phyloP scores from a whole-genome alignment of 2,797 vertebrate genomes.

The Etheostoma perlongum region DNA sequence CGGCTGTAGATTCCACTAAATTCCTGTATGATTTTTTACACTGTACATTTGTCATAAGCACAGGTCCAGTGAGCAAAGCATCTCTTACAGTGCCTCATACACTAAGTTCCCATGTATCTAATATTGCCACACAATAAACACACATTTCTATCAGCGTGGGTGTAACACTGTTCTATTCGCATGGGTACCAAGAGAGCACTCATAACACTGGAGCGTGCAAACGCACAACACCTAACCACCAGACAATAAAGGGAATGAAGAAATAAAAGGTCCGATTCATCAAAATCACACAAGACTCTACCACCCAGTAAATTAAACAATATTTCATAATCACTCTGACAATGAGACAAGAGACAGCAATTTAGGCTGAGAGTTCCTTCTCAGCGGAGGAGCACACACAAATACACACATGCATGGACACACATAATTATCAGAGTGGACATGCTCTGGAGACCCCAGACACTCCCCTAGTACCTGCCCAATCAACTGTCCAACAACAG shows the following conservation, averaged over 20 bases:
- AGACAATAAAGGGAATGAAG: conserved; percentile 88
- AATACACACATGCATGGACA: conserved; percentile 65
- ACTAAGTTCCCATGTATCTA: background rate
- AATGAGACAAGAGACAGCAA: conserved; percentile 89
- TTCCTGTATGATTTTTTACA: background rate
- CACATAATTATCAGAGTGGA: conserved; percentile 92
- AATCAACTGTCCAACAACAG: conserved; percentile 89
- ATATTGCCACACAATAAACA: conserved; percentile 36
- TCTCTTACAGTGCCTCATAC: background rate
- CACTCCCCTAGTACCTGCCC: conserved; percentile 85
- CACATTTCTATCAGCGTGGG: conserved; percentile 27
- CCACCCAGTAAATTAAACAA: conserved; percentile 91
- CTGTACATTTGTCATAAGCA: background rate
- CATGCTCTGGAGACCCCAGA: conserved; percentile 86
- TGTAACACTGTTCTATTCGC: conserved; percentile 47
- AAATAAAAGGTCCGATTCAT: conserved; percentile 91
- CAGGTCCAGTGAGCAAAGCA: conserved; percentile 3
- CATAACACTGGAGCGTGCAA: conserved; percentile 57
- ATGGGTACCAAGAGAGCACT: conserved; percentile 37
- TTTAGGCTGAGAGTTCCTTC: conserved; percentile 90
- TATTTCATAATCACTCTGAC: conserved; percentile 94
- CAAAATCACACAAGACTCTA: conserved; percentile 87
- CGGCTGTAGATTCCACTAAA: background rate
- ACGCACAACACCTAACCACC: conserved; percentile 70
- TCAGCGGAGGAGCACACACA: conserved; percentile 79